Base-by-base conservation (phyloP, 2,888 invertebrate genomes). In the Epinotia nisella region DNA sequence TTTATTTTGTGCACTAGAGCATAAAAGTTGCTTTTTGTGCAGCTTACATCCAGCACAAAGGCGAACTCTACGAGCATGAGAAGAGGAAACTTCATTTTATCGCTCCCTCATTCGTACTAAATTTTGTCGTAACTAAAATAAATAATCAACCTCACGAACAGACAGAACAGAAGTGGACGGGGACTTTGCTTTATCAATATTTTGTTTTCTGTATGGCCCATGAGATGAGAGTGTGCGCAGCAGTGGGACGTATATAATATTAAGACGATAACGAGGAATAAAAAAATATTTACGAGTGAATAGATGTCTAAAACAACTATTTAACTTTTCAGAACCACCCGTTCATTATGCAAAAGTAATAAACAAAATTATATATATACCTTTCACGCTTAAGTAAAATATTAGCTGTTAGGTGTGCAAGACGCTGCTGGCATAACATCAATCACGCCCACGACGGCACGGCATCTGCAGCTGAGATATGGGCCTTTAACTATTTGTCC, bases 381-480 rank as follows among this genome's bases (percentile, higher is more conserved):
- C 19, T 19, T 60, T 19, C 13, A 49, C 24, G 49, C n/a, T 49
- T 49, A 19, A 17, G 61, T 49, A 49, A 62, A 62, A 62, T 62
- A 62, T 62, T 45, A 49, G 49, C 49, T 13, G 15, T 3, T 56
- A 61, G 21, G 51, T 53, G 39, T 55, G 65, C 53, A 45, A 51
- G 64, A 65, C 19, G 51, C 53, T 19, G 35, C 51, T 24, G 51
- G 51, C 51, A 19, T 10, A n/a, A 35, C 17, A 65, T 65, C 65
- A 65, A 53, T 65, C 65, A 21, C 65, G 17, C 65, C 65, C 53
- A 53, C 65, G 17, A 7, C 13, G 13, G 5, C 49, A n/a, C 13
- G 29, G n/a, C 65, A 65, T 53, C 65, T 65, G 65, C 29, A 55
- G 19, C 15, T 65, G 51, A 19, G 49, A 49, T 17, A 62, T 53